Evolutionary conservation across 2,888 invertebrate genomes (phyloP).

Genomic region (Formica aserva): DNA sequence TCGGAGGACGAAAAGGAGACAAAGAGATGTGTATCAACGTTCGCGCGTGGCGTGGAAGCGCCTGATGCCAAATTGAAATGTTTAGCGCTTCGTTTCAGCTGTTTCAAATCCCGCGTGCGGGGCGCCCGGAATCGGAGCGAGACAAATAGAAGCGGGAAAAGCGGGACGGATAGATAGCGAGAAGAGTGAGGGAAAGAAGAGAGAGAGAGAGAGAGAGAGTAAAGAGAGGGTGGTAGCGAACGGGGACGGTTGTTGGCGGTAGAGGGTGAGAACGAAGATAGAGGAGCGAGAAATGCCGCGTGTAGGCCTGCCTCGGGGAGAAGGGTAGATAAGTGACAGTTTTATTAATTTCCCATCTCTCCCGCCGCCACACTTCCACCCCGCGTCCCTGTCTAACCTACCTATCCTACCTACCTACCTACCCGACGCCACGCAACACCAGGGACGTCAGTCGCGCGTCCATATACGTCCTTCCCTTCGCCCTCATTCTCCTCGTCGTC

Average conservation of each 20-base stretch:
- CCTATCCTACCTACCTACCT: constrained; percentile 48
- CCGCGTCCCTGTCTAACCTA: background rate
- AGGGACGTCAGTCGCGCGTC: constrained; percentile 69
- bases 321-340: constrained; percentile 90
- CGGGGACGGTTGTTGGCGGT: background rate
- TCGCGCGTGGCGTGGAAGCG: constrained; percentile 57
- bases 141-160: constrained; percentile 29
- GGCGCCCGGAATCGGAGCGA: constrained; percentile 59
- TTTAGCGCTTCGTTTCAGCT: constrained; percentile 85
- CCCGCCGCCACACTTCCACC: constrained; percentile 74
- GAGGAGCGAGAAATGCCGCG: constrained; percentile 66
- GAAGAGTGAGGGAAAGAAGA: constrained; percentile 33
- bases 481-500: constrained; percentile 19
- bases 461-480: constrained; percentile 54
- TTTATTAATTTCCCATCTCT: constrained; percentile 91
- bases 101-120: constrained; percentile 73
- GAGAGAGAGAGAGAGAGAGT: background rate
- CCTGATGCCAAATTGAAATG: constrained; percentile 86
- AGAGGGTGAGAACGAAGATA: constrained; percentile 51
- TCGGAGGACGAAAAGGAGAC: constrained; percentile 12
- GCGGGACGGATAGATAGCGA: constrained; percentile 51
- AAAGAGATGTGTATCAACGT: constrained; percentile 58
- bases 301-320: constrained; percentile 71
- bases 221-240: constrained; percentile 39
- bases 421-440: constrained; percentile 68